These are phyloP conservation scores for Peribatodes rhomboidaria DNA, from an alignment of 2,888 invertebrate species.

Conservation along the genomic window DNA sequence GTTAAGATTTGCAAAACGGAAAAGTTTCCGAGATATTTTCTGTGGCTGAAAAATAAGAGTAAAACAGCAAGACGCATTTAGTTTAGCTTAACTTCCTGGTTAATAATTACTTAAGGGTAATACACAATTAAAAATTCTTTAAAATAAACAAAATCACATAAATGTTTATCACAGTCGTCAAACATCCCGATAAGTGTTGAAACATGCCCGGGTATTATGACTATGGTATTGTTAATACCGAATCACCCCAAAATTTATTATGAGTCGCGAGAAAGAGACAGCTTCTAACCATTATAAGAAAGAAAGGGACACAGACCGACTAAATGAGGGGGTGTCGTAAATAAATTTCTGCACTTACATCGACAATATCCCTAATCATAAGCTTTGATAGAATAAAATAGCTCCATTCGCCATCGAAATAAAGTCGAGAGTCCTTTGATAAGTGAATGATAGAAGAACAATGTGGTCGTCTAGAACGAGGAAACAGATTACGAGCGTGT, in stretches of 20 bases:
- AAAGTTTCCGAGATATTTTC: background rate
- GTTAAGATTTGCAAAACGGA: background rate
- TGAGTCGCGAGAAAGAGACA: slow-evolving; percentile 63
- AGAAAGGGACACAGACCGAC: slow-evolving; percentile 65
- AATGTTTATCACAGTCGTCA: slow-evolving; percentile 60
- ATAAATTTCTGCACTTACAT: slow-evolving; percentile 74
- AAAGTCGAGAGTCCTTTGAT: slow-evolving; percentile 52
- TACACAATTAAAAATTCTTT: slow-evolving; percentile 11
- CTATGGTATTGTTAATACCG: slow-evolving; percentile 77
- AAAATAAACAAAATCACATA: slow-evolving; percentile 53
- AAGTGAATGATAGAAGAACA: slow-evolving; percentile 57
- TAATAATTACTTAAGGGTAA: background rate
- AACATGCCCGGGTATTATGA: slow-evolving; percentile 74
- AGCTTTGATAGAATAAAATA: slow-evolving; percentile 45
- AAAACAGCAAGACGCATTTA: background rate
- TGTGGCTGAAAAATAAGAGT: background rate
- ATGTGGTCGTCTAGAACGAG: slow-evolving; percentile 67
- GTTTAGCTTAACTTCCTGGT: background rate
- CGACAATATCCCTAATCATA: slow-evolving; percentile 69
- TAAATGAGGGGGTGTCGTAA: slow-evolving; percentile 81
- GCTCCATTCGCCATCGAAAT: slow-evolving; percentile 40
- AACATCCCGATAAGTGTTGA: slow-evolving; percentile 65
- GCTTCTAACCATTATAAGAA: slow-evolving; percentile 48
- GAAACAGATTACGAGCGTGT: slow-evolving; percentile 72
- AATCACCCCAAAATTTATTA: slow-evolving; percentile 77